Conservation (phyloP, 2,113 vertebrate genomes). For the Hystrix brachyura region DNA sequence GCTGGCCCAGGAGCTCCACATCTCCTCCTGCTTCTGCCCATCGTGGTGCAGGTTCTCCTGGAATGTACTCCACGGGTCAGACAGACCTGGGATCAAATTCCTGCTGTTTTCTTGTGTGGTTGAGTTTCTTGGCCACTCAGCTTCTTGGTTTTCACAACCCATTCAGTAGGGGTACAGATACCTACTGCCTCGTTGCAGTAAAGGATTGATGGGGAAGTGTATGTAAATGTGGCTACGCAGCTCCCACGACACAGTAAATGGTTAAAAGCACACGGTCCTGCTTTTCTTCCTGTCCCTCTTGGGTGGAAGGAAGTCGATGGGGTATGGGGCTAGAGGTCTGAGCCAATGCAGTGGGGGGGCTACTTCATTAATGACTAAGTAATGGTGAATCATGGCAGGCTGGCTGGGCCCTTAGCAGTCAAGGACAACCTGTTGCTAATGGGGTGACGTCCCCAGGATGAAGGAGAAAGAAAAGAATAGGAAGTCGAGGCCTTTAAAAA, state of each 20-base stretch:
- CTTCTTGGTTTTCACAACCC: neutral
- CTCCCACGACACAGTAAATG: too few relatives aligned
- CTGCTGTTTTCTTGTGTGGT: neutral
- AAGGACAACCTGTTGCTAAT: neutral
- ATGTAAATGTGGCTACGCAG: rapidly evolving
- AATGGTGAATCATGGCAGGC: neutral
- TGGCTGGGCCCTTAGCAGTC: neutral
- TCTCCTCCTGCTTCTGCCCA: too few relatives aligned
- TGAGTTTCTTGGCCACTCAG: neutral
- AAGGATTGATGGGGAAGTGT: neutral
- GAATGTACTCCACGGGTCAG: neutral
- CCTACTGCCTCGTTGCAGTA: neutral
- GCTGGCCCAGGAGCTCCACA: neutral
- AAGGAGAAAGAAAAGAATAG: neutral
- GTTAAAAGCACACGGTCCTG: neutral
- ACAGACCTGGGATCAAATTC: neutral
- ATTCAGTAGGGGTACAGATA: neutral
- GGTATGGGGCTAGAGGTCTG: neutral
- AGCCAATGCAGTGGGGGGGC: neutral
- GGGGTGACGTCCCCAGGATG: neutral
- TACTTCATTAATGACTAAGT: neutral
- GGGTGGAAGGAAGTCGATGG: neutral
- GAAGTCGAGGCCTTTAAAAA: neutral
- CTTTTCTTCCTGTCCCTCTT: neutral
- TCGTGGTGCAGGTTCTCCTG: neutral